These are phyloP conservation scores for Isotomurus palustris DNA, from an alignment of 2,888 invertebrate genomes.

Conservation along the genomic window DNA sequence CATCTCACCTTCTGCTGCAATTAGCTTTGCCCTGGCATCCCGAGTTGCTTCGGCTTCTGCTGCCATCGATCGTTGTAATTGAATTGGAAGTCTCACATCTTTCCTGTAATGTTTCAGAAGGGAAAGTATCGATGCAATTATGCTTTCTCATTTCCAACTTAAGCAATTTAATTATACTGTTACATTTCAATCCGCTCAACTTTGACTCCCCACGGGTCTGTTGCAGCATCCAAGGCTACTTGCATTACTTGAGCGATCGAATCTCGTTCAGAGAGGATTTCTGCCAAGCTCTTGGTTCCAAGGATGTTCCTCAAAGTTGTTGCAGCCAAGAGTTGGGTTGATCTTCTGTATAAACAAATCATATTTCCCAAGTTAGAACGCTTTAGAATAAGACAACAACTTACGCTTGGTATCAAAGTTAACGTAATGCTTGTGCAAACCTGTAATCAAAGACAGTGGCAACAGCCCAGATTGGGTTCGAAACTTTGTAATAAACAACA, in stretches of 20 bases:
- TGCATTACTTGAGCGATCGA: conserved; percentile 4
- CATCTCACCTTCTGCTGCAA: conserved; percentile 94
- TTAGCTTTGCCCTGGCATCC: conserved; percentile 60
- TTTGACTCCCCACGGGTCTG: conserved; percentile 17
- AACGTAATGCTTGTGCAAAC: not conserved
- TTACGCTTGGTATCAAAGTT: too few relatives aligned
- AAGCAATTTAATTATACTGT: not conserved
- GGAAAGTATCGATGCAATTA: not conserved
- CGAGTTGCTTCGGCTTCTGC: conserved; percentile 51
- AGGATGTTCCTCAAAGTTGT: conserved; percentile 16
- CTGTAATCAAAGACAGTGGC: conserved; percentile 54
- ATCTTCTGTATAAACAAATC: not conserved
- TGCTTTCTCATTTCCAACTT: not conserved
- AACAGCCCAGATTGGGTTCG: conserved; percentile 54
- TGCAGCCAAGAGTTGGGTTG: conserved; percentile 9
- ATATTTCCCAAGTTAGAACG: too few relatives aligned
- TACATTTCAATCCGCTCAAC: conserved; percentile 15
- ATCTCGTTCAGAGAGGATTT: conserved; percentile 9
- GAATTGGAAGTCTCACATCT: conserved; percentile 3
- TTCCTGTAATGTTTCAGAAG: not conserved
- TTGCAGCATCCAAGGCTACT: conserved; percentile 7
- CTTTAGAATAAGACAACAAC: too few relatives aligned
- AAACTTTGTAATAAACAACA: conserved; percentile 47
- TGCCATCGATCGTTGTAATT: conserved; percentile 48
- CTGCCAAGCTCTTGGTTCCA: conserved; percentile 4